Evolutionary conservation across 2,888 invertebrate species (phyloP).

Genomic region (Oithona nana): DNA sequence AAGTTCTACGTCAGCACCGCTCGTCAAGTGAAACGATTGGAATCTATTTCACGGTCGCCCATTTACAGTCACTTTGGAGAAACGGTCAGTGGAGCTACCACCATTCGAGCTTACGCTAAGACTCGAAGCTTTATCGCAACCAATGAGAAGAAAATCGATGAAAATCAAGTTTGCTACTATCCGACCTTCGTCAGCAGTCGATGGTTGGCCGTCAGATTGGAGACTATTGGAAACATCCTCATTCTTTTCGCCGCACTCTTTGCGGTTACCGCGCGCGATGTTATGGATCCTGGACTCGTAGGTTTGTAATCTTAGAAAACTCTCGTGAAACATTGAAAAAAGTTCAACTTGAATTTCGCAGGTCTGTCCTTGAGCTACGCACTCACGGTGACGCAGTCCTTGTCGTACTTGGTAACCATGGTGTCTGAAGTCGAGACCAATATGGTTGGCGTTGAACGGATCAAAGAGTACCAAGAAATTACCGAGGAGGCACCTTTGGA

Average conservation of each 20-base stretch:
- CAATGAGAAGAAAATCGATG: constrained; percentile 32
- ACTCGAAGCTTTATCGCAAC: constrained; percentile 28
- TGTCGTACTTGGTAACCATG: constrained; percentile 36
- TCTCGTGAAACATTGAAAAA: background rate
- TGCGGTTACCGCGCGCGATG: constrained; percentile 57
- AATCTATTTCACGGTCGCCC: constrained; percentile 36
- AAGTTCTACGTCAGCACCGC: constrained; percentile 36
- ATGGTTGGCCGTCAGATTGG: constrained; percentile 26
- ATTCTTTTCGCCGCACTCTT: constrained; percentile 85
- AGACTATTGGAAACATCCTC: constrained; percentile 58
- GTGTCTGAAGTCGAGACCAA: constrained; percentile 36
- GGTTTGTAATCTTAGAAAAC: too few species aligned
- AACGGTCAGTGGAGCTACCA: constrained; percentile 30
- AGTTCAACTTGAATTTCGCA: constrained; percentile 33
- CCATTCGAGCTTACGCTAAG: constrained; percentile 25
- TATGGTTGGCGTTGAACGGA: constrained; percentile 35
- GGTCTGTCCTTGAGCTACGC: constrained; percentile 29
- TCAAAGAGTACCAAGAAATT: constrained; percentile 45
- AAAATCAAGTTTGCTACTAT: constrained; percentile 26
- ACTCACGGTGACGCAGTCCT: constrained; percentile 38
- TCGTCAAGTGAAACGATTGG: constrained; percentile 35
- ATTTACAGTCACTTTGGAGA: constrained; percentile 38
- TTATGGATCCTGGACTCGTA: constrained; percentile 42
- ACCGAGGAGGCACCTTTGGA: constrained; percentile 56
- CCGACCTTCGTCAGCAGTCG: constrained; percentile 24